A percentile compares a stretch with the other conserved stretches of the same genome.
Evolutionary conservation across 2,113 vertebrate species (phyloP).

Genomic region (Brienomyrus longianalis): DNA sequence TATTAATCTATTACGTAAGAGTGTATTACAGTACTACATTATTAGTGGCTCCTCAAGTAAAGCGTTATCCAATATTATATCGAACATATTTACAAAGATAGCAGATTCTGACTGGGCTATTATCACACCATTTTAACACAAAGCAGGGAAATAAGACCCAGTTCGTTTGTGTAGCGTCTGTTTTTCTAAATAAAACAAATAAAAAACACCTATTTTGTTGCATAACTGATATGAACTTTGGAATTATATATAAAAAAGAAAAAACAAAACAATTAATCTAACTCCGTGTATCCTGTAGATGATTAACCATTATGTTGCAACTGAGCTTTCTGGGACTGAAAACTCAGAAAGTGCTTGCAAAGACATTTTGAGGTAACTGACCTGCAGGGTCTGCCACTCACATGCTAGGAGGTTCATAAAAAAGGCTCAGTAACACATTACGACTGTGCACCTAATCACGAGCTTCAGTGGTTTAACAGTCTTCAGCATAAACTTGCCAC

Average conservation of each 20-base stretch:
- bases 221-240: background rate
- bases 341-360: background rate
- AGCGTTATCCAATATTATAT: background rate
- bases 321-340: background rate
- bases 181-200: no score
- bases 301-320: background rate
- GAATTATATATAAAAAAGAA: background rate
- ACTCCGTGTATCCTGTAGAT: background rate
- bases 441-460: background rate
- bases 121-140: background rate
- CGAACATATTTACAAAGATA: background rate
- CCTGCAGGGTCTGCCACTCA: background rate
- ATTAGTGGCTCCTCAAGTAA: background rate
- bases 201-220: no score
- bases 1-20: background rate
- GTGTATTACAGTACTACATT: background rate
- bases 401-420: background rate
- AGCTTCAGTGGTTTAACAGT: background rate
- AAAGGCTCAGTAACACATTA: background rate
- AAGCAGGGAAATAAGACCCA: background rate
- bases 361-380: background rate
- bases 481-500: background rate
- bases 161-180: background rate
- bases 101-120: background rate
- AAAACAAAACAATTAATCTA: background rate